phyloP scores from a whole-genome alignment of 2,888 invertebrate species.

The Drosophila incognita region DNA sequence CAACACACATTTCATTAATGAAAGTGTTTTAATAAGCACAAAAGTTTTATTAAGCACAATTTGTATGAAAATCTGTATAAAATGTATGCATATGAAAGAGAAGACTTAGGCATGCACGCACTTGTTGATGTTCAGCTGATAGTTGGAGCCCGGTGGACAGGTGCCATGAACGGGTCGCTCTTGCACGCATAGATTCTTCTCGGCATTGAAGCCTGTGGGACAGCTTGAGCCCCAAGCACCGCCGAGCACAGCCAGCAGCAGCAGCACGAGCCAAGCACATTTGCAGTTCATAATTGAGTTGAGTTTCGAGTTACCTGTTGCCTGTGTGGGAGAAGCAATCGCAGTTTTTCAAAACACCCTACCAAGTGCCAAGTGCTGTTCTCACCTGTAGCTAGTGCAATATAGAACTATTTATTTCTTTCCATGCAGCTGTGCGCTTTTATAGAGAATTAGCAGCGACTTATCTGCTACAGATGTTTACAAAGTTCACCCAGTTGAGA shows the following conservation, averaged over 20 bases:
- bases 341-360: slow-evolving; percentile 7
- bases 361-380: neutral
- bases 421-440: slow-evolving; percentile 33
- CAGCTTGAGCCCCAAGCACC: slow-evolving; percentile 48
- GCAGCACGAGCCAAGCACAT: slow-evolving; percentile 54
- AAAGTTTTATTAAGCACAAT: slow-evolving; percentile 18
- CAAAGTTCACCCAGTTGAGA: slow-evolving; percentile 21
- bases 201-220: slow-evolving; percentile 56
- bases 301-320: neutral
- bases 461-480: slow-evolving; percentile 41
- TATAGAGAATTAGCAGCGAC: slow-evolving; percentile 41
- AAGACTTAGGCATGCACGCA: slow-evolving; percentile 66
- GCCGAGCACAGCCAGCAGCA: slow-evolving; percentile 53
- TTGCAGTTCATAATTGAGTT: slow-evolving; percentile 48
- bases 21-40: neutral
- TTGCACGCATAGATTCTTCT: slow-evolving; percentile 60
- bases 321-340: neutral
- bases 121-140: slow-evolving; percentile 66
- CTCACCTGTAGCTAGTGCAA: slow-evolving; percentile 40
- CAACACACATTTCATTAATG: neutral
- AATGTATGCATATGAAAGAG: neutral
- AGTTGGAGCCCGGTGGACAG: slow-evolving; percentile 74
- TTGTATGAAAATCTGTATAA: neutral
- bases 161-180: slow-evolving; percentile 77
- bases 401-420: slow-evolving; percentile 43